Percentiles rank a stretch among this genome's conserved stretches.
These are phyloP conservation scores for Dexiosoma caninum DNA, from an alignment of 2,888 invertebrate species.

Conservation along the genomic window DNA sequence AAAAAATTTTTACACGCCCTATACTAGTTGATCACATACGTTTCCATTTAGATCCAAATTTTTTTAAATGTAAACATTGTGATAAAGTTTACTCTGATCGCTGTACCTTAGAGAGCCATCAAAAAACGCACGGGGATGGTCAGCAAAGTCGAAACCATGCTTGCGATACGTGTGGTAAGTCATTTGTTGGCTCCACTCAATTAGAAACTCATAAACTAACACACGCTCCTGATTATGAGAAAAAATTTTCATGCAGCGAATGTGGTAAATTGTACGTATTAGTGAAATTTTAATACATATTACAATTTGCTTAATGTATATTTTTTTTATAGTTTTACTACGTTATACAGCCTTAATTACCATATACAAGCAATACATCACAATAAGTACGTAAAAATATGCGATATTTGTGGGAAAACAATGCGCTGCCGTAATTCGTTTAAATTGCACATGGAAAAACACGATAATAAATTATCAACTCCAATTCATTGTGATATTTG, in stretches of 20 bases:
- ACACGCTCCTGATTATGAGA: slow-evolving; percentile 73
- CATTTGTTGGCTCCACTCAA: slow-evolving; percentile 70
- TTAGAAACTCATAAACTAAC: slow-evolving; percentile 72
- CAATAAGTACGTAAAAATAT: slow-evolving; percentile 71
- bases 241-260: slow-evolving; percentile 69
- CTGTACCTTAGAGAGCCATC: slow-evolving; percentile 69
- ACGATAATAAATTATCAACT: slow-evolving; percentile 69
- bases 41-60: slow-evolving; percentile 72
- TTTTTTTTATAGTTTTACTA: slow-evolving; percentile 68
- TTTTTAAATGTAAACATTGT: slow-evolving; percentile 71
- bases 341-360: slow-evolving; percentile 71
- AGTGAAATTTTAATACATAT: background rate
- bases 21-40: slow-evolving; percentile 71
- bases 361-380: slow-evolving; percentile 72
- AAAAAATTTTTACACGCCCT: slow-evolving; percentile 70
- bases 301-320: background rate
- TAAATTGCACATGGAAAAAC: slow-evolving; percentile 73
- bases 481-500: slow-evolving; percentile 74
- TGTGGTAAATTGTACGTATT: slow-evolving; percentile 71
- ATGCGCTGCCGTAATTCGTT: slow-evolving; percentile 71
- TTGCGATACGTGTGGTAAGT: slow-evolving; percentile 72
- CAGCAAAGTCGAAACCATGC: slow-evolving; percentile 67
- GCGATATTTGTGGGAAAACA: slow-evolving; percentile 73
- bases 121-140: slow-evolving; percentile 67
- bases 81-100: slow-evolving; percentile 69